phyloP scores from a whole-genome alignment of 64 coral and sea anemone species.

The Montipora sp. region DNA sequence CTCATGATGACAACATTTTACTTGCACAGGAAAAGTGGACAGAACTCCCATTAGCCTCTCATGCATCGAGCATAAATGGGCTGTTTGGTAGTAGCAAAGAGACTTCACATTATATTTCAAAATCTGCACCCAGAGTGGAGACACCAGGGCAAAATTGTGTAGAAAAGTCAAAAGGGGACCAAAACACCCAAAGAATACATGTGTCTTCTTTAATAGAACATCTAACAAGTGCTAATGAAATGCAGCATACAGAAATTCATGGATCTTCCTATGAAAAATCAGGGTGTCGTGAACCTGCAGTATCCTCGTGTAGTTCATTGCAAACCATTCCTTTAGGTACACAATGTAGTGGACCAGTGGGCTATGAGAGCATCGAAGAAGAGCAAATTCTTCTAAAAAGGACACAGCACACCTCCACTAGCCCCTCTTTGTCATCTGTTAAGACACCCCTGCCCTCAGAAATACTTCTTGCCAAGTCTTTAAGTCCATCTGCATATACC shows the following conservation, averaged over 20 bases:
- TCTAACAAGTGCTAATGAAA: neutral
- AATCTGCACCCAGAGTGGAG: neutral
- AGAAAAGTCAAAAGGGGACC: neutral
- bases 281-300: neutral
- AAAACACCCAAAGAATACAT: neutral
- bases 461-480: conserved; percentile 40
- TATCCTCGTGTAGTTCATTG: neutral
- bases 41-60: neutral
- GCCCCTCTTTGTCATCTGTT: neutral
- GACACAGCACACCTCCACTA: neutral
- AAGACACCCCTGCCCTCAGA: conserved; percentile 56
- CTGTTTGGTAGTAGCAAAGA: neutral
- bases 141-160: neutral
- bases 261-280: neutral
- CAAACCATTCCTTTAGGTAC: neutral
- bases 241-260: no score
- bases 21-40: neutral
- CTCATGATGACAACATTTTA: neutral
- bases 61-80: neutral
- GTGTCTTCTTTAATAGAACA: neutral
- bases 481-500: neutral
- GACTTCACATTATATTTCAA: neutral
- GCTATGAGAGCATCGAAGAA: neutral
- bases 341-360: neutral
- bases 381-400: neutral